Evolutionary conservation across 2,888 invertebrate species (phyloP).

Genomic region (Drosophila ezoana): DNA sequence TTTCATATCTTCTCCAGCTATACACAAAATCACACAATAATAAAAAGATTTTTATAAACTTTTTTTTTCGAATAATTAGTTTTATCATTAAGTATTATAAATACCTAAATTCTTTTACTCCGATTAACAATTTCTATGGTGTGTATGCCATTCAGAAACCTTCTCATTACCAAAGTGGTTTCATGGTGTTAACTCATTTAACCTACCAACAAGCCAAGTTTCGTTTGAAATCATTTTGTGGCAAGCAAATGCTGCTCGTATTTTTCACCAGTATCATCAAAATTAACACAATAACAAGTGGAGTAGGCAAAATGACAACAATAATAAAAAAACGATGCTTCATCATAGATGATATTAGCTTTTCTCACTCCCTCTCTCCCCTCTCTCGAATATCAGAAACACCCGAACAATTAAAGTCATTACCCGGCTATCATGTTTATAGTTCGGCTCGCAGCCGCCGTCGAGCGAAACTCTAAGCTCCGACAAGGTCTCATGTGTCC

Average conservation of each 20-base stretch:
- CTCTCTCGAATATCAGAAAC: conserved; percentile 24
- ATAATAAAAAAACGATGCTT: conserved; percentile 25
- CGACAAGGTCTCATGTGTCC: conserved; percentile 58
- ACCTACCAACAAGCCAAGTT: background rate
- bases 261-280: conserved; percentile 13
- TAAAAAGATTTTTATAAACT: too few species aligned
- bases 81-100: too few species aligned
- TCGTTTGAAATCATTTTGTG: background rate
- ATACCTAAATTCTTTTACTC: too few species aligned
- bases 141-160: background rate
- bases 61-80: too few species aligned
- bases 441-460: conserved; percentile 40
- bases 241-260: background rate
- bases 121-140: background rate
- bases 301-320: conserved; percentile 9
- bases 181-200: conserved; percentile 14
- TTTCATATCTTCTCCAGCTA: too few species aligned
- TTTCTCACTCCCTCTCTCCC: background rate
- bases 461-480: conserved; percentile 36
- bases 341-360: conserved; percentile 51
- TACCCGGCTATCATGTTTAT: conserved; percentile 74
- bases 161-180: background rate
- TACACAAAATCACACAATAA: too few species aligned
- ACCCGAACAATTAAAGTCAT: conserved; percentile 73
- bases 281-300: conserved; percentile 25